Evolutionary conservation across 1,140 invertebrate species (phyloP).

Genomic region (Copidosoma floridanum): DNA sequence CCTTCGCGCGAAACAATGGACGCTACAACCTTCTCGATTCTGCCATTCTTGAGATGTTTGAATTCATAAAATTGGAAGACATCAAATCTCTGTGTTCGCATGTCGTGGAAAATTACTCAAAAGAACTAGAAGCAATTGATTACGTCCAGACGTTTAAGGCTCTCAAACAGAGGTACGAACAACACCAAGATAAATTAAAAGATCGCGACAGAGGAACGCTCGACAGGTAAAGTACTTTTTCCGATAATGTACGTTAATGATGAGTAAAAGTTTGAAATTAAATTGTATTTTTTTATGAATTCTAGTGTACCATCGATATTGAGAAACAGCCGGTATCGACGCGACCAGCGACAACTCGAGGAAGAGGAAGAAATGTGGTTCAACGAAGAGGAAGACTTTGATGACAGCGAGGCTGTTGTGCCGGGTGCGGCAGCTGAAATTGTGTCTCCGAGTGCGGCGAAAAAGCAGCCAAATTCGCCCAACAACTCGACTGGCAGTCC

Average conservation of each 20-base stretch:
- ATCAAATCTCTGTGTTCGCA: conserved; percentile 93
- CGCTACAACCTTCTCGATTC: conserved; percentile 98
- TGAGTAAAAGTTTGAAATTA: too few relatives aligned
- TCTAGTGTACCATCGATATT: conserved; percentile 74
- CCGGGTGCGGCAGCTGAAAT: conserved; percentile 55
- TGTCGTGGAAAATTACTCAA: conserved; percentile 93
- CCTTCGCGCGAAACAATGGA: conserved; percentile 94
- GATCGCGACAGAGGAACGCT: conserved; percentile 75
- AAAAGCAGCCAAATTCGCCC: conserved; percentile 52
- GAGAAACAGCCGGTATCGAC: conserved; percentile 76
- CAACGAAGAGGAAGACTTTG: conserved; percentile 93
- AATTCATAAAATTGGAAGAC: conserved; percentile 96
- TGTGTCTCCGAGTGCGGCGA: conserved; percentile 44
- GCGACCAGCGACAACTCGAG: conserved; percentile 89
- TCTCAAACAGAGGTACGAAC: conserved; percentile 87
- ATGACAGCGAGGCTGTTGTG: conserved; percentile 73
- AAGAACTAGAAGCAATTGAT: conserved; percentile 87
- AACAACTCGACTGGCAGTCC: conserved; percentile 42
- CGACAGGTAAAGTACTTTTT: conserved; percentile 61
- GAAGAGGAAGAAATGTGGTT: conserved; percentile 99
- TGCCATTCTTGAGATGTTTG: conserved; percentile 98
- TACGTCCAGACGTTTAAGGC: conserved; percentile 97
- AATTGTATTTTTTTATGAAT: too few relatives aligned
- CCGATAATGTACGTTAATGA: too few relatives aligned
- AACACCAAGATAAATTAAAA: conserved; percentile 88